Conservation (phyloP, 2,888 invertebrate species). For the Synanthedon myopaeformis region DNA sequence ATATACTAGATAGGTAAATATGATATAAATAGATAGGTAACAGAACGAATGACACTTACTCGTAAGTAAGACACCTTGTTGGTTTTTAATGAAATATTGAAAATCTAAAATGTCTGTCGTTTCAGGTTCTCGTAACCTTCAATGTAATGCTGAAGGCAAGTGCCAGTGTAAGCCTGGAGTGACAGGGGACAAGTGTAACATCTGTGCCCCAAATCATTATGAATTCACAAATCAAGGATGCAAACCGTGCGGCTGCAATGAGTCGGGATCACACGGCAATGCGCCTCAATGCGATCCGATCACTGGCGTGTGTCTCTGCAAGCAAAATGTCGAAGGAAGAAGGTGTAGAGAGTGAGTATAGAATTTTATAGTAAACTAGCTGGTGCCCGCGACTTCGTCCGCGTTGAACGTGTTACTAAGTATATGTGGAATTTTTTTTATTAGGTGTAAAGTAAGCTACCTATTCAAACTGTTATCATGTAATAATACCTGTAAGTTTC, state of each 20-base stretch:
- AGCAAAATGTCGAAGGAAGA: constrained; percentile 95
- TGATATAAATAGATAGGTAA: no score
- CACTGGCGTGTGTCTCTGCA: constrained; percentile 85
- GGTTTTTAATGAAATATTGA: no score
- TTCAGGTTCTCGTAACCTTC: constrained; percentile 85
- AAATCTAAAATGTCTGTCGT: background rate
- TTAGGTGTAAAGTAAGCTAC: no score
- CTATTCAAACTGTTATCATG: no score
- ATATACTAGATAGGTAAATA: no score
- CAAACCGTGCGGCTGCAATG: constrained; percentile 90
- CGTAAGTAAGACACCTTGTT: no score
- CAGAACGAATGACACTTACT: no score
- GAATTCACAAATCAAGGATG: constrained; percentile 93
- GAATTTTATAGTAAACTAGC: no score
- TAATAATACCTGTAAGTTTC: no score
- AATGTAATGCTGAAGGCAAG: constrained; percentile 91
- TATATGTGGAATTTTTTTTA: no score
- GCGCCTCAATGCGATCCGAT: constrained; percentile 85
- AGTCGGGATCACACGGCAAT: constrained; percentile 85
- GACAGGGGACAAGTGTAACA: constrained; percentile 93
- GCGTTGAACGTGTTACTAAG: no score
- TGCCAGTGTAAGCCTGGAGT: constrained; percentile 98
- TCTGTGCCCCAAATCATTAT: constrained; percentile 84
- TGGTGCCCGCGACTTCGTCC: no score
- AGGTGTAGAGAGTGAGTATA: constrained; percentile 84